These are phyloP conservation scores for Alethe diademata DNA, from an alignment of 2,113 vertebrate species.

Conservation along the genomic window DNA sequence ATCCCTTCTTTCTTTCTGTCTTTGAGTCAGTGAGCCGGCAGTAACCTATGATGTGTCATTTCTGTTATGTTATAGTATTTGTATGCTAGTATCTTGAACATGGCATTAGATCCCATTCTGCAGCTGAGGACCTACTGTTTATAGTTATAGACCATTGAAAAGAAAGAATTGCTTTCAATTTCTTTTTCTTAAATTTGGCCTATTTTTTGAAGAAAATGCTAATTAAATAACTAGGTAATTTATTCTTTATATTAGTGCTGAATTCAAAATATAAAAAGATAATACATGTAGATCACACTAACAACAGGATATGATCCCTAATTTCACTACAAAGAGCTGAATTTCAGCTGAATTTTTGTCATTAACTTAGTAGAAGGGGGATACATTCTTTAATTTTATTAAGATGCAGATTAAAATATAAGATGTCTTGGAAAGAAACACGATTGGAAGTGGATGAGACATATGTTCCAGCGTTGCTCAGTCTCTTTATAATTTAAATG, in stretches of 20 bases:
- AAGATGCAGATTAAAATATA: background rate
- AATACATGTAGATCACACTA: background rate
- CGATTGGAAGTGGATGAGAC: fast-evolving
- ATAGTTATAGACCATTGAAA: background rate
- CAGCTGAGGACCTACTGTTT: background rate
- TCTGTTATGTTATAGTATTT: background rate
- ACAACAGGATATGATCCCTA: background rate
- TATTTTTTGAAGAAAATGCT: background rate
- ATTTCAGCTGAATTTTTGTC: background rate
- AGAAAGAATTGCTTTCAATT: background rate
- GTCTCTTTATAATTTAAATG: background rate
- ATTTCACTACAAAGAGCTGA: background rate
- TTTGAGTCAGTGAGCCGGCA: background rate
- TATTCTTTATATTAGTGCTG: background rate
- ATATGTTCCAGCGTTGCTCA: background rate
- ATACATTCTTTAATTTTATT: background rate
- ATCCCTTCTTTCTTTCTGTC: background rate
- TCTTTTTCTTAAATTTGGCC: background rate
- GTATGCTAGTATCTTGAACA: background rate
- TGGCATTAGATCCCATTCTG: background rate
- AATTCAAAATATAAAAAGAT: background rate
- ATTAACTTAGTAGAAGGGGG: background rate
- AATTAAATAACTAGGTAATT: background rate
- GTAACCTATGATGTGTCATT: background rate
- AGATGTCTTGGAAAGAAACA: background rate